Evolutionary conservation across 2,797 vertebrate species (phyloP), one percentile per base, ranked within the genome.

Genomic region (Borostomias antarcticus): DNA sequence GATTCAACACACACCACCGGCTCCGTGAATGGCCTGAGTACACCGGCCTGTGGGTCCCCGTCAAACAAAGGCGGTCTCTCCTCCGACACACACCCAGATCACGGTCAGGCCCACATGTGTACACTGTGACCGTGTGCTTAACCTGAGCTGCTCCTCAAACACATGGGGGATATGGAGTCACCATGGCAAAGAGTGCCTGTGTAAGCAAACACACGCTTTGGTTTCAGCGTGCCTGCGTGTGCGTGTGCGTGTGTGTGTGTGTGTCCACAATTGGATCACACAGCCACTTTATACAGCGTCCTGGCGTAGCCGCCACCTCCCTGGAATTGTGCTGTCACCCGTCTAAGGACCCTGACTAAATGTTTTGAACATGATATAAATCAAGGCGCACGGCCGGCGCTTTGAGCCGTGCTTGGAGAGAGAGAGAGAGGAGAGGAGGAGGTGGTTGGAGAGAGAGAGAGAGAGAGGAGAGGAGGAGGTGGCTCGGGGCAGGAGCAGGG

Each of bases 121-220:
- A 40, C 69, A 68, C 58, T 57, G 63, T 59, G 65, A 17, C 64
- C 17, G 59, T 62, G 70, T 62, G 66, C 58, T 74, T 78, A 69
- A 72, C 70, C 72, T 59, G 57, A 50, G n/a, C 6, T n/a, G 4
- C 35, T 65, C 51, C 23, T 40, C 54, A 72, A 61, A 78, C 62
- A 68, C 67, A 33, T 56, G 33, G 9, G 5, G 15, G 2, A 30
- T 29, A 53, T 11, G n/a, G 25, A 33, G 66, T 72, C n/a, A 4
- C 43, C 35, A 32, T 54, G 76, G 61, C 47, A 48, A 29, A 64
- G 29, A 35, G 57, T 64, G 64, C 64, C 59, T 7, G 19, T 29
- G 35, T 68, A 15, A 69, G 64, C 71, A 76, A 64, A 69, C 68
- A 62, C 61, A 61, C 57, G n/a, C 17, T 51, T 50, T 3, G 9